Evolutionary conservation across 2,113 vertebrate genomes (phyloP).

Genomic region (Natator depressus): DNA sequence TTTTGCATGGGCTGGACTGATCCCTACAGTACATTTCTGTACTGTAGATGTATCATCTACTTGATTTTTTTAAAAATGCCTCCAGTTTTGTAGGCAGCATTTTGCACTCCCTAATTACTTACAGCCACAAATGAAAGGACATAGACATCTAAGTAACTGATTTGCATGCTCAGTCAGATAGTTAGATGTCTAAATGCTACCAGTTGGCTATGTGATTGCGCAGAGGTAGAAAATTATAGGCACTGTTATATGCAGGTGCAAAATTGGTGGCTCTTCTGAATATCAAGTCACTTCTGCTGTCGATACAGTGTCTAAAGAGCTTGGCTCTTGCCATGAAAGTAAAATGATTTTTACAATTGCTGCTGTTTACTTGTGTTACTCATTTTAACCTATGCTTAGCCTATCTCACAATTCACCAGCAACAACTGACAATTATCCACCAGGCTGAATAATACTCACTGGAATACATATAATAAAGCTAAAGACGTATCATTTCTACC

Average conservation of each 20-base stretch:
- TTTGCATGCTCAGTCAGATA: not conserved
- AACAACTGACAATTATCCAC: not conserved
- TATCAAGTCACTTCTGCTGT: not conserved
- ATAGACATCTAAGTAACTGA: not conserved
- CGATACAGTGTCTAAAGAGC: not conserved
- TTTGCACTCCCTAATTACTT: conserved; percentile 22
- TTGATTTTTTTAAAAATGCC: conserved; percentile 10
- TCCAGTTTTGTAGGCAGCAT: not conserved
- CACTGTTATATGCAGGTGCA: not conserved
- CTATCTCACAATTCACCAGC: rapidly evolving
- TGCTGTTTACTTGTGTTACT: not conserved
- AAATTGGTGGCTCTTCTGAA: not conserved
- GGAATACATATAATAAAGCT: not conserved
- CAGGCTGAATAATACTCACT: not conserved
- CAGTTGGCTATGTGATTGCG: not conserved
- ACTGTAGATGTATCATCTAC: not conserved
- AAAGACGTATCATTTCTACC: not conserved
- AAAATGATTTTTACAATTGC: not conserved
- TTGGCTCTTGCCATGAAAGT: not conserved
- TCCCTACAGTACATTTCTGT: not conserved
- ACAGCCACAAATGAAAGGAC: not conserved
- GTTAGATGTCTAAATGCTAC: not conserved
- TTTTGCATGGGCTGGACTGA: not conserved
- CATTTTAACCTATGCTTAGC: not conserved
- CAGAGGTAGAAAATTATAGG: not conserved